A percentile compares a stretch with the other conserved stretches of the same genome.
phyloP scores from a whole-genome alignment of 2,797 vertebrate species.

The Nyctalus aviator region DNA sequence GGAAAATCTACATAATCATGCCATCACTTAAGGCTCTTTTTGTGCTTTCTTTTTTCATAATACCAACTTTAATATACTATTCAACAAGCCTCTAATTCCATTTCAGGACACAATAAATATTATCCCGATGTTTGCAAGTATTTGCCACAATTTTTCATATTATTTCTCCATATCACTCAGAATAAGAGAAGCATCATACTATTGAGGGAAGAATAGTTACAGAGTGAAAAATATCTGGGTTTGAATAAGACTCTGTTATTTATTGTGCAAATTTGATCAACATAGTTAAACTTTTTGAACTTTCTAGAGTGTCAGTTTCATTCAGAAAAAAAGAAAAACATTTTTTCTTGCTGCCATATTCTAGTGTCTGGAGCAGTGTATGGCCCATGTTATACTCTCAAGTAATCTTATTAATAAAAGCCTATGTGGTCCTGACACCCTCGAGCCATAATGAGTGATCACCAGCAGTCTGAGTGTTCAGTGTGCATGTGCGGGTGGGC shows the following conservation, averaged over 20 bases:
- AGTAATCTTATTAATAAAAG: not conserved
- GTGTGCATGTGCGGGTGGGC: too few relatives aligned
- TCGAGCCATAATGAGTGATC: too few relatives aligned
- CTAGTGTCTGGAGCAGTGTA: not conserved
- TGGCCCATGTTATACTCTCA: not conserved
- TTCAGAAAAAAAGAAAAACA: not conserved
- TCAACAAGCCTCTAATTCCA: not conserved
- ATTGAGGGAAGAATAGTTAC: not conserved
- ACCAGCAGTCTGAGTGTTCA: too few relatives aligned
- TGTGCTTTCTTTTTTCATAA: not conserved
- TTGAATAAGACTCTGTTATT: not conserved
- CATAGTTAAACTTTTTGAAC: not conserved
- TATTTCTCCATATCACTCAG: not conserved
- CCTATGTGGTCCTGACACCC: too few relatives aligned
- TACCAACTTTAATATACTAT: not conserved
- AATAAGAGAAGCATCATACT: not conserved
- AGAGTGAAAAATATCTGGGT: not conserved
- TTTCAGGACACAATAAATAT: not conserved
- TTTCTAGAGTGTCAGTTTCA: not conserved
- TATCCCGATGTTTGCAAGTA: not conserved
- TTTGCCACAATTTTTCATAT: not conserved
- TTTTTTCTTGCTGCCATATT: not conserved
- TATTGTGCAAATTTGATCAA: not conserved
- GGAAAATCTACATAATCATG: not conserved
- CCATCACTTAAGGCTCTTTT: not conserved